Base-by-base conservation (phyloP, 2,113 vertebrate species). In the Pogonocichla stellata region DNA sequence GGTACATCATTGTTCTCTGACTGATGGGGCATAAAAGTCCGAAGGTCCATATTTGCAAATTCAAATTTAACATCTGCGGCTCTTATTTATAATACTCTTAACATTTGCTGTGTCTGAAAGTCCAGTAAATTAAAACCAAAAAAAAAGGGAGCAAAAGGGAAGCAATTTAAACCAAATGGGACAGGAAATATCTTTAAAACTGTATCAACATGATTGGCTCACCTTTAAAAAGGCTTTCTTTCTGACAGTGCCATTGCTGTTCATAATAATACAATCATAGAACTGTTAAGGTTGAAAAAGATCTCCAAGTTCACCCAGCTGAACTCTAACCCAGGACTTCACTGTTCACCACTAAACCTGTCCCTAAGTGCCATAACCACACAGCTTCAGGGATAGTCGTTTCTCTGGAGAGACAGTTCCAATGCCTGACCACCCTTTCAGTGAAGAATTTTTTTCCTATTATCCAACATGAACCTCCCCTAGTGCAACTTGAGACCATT, bases 401-500 rank as follows among this genome's bases (percentile, higher is more conserved):
- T 40, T 47, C 14, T 24, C 69, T 34, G 16, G 9, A 20, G 24
- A 74, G 6, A 13, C 10, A 25, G 6, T n/a, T 74, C 19, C 19
- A 25, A 47, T 22, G 8, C 16, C 7, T 0, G 0, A 19, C 9
- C 19, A 53, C 4, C 1, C 5, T 13, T 54, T 26, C 29, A 40
- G 38, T 18, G 19, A 74, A 8, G 10, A 61, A 31, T 29, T 60
- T n/a, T n/a, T 67, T 67, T 29, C 6, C 19, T 67, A 34, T 34
- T 60, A 67, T 60, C 38, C 24, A 25, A 7, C 1, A 1, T 40
- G 4, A 81, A 45, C 29, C 2, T 74, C 19, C 5, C 11, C 10
- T 67, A 8, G 14, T 18, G 19, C 7, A 54, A 18, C 16, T 20
- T 53, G 33, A 66, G 12, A 51, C 9, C 4, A 14, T 47, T 53